Conservation (phyloP, 2,113 vertebrate genomes). For the Pholis gunnellus region DNA sequence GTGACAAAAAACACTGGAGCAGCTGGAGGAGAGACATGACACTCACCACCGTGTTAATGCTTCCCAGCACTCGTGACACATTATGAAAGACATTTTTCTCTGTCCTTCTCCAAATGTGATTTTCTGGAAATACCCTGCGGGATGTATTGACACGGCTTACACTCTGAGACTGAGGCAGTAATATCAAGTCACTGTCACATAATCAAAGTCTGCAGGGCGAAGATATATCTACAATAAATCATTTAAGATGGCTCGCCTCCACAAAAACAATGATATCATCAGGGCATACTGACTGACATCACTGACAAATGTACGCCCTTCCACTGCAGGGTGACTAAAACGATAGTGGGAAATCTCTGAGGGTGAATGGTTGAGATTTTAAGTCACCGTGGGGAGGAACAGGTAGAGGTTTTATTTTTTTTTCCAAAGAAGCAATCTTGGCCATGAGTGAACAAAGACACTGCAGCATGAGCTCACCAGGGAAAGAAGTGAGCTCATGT, state of each 20-base stretch:
- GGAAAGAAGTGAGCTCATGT: conserved; percentile 67
- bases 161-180: conserved; percentile 12
- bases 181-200: conserved; percentile 55
- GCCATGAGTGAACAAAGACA: conserved; percentile 51
- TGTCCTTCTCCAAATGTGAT: conserved; percentile 54
- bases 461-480: conserved; percentile 75
- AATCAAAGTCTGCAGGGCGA: conserved; percentile 45
- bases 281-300: conserved; percentile 35
- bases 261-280: conserved; percentile 59
- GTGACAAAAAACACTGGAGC: conserved; percentile 22
- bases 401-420: neutral
- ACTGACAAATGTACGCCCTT: conserved; percentile 21
- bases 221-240: conserved; percentile 50
- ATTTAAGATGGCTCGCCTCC: conserved; percentile 30
- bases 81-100: conserved; percentile 44
- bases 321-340: conserved; percentile 51
- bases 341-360: neutral
- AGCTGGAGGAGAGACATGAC: conserved; percentile 35
- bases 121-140: conserved; percentile 46
- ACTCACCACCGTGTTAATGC: conserved; percentile 7
- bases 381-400: conserved; percentile 11
- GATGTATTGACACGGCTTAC: conserved; percentile 18
- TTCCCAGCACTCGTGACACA: conserved; percentile 40
- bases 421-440: conserved; percentile 18
- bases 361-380: conserved; percentile 17